Conservation (phyloP, 2,113 vertebrate species). For the Oncorhynchus keta region DNA sequence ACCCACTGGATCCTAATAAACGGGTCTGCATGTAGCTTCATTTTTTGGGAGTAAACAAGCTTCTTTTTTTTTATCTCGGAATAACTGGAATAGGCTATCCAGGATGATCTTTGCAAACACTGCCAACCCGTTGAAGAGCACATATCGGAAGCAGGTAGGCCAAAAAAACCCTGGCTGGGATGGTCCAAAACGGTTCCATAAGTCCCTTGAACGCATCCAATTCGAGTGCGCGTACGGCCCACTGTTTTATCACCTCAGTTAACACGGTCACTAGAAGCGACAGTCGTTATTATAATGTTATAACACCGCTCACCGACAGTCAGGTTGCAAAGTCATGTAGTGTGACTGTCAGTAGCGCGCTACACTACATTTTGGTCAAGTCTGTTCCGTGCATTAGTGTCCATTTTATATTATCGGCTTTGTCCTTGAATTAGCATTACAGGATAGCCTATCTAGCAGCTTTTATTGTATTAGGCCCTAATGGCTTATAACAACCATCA, state of each 20-base stretch:
- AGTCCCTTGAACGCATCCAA: background rate
- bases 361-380: background rate
- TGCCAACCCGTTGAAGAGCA: slow-evolving; percentile 83
- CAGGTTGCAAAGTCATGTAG: background rate
- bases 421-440: background rate
- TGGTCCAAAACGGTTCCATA: background rate
- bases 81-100: slow-evolving; percentile 42
- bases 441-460: background rate
- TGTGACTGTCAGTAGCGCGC: background rate
- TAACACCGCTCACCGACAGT: background rate
- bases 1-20: slow-evolving; percentile 43
- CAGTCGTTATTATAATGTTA: background rate
- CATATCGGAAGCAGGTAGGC: slow-evolving; percentile 89
- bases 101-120: slow-evolving; percentile 93
- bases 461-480: slow-evolving; percentile 8
- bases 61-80: background rate
- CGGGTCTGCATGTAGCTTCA: slow-evolving; percentile 41
- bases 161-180: slow-evolving; percentile 1
- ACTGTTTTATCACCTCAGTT: background rate
- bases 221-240: background rate
- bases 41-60: background rate
- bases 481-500: background rate
- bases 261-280: background rate
- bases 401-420: background rate
- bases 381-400: background rate